Conservation (phyloP, 64 coral and sea anemone species). For the Cladopsammia gracilis region DNA sequence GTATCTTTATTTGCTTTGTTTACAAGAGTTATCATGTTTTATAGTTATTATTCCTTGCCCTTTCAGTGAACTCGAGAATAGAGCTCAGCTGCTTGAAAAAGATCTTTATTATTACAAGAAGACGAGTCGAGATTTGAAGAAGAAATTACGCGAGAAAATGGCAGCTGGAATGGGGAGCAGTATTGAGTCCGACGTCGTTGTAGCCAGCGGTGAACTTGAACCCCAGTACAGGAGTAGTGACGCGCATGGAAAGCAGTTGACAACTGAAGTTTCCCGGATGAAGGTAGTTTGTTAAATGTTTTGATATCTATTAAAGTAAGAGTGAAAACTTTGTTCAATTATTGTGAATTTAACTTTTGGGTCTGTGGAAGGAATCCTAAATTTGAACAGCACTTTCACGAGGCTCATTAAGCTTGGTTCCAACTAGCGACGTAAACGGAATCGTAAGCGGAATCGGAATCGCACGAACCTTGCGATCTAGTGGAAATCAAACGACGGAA, state of each 20-base stretch:
- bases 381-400: too few relatives aligned
- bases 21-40: not conserved
- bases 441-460: too few relatives aligned
- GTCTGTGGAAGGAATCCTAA: not conserved
- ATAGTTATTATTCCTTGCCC: not conserved
- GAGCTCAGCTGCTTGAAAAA: slow-evolving; percentile 85
- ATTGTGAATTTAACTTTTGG: not conserved
- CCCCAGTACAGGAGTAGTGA: slow-evolving; percentile 29
- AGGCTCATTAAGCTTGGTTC: not conserved
- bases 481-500: too few relatives aligned
- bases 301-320: not conserved
- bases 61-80: slow-evolving; percentile 72
- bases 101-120: slow-evolving; percentile 99
- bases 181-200: slow-evolving; percentile 49
- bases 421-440: too few relatives aligned
- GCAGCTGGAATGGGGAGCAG: slow-evolving; percentile 72
- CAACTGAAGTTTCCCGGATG: slow-evolving; percentile 48
- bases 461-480: too few relatives aligned
- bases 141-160: slow-evolving; percentile 87
- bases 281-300: slow-evolving; percentile 8
- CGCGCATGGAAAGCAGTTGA: slow-evolving; percentile 47
- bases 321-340: not conserved
- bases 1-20: not conserved
- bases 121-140: slow-evolving; percentile 95
- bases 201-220: slow-evolving; percentile 31